phyloP scores from a whole-genome alignment of 30 jellyfish, hydroid and myxozoan species.

The Clytia hemisphaerica region DNA sequence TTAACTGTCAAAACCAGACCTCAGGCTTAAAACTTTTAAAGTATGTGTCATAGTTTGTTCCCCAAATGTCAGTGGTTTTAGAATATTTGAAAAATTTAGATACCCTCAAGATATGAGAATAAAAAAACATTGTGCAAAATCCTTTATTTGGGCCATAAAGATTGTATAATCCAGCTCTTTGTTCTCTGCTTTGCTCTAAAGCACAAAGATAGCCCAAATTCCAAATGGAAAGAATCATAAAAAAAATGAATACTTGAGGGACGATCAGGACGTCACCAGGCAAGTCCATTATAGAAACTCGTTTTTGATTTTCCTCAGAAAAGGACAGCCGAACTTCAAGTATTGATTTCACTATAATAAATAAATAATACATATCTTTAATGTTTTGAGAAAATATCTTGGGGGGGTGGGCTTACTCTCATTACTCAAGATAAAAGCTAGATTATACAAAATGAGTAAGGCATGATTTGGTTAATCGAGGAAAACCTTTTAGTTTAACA shows the following conservation, averaged over 20 bases:
- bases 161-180: too few relatives aligned
- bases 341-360: conserved; percentile 40
- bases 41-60: too few relatives aligned
- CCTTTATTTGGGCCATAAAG: neutral
- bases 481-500: too few relatives aligned
- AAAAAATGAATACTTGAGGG: conserved; percentile 68
- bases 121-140: neutral
- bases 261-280: conserved; percentile 96
- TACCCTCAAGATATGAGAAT: neutral
- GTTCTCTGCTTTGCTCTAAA: neutral
- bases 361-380: neutral
- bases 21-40: too few relatives aligned
- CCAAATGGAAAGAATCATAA: neutral
- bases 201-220: neutral
- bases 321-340: conserved; percentile 66
- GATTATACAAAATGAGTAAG: too few relatives aligned
- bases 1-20: too few relatives aligned
- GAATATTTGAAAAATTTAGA: neutral
- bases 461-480: too few relatives aligned
- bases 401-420: too few relatives aligned
- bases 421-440: too few relatives aligned
- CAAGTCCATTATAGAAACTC: conserved; percentile 63
- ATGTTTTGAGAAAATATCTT: neutral
- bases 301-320: conserved; percentile 53
- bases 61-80: too few relatives aligned